Base-by-base conservation (phyloP, 2,113 vertebrate species). In the Archocentrus centrarchus region DNA sequence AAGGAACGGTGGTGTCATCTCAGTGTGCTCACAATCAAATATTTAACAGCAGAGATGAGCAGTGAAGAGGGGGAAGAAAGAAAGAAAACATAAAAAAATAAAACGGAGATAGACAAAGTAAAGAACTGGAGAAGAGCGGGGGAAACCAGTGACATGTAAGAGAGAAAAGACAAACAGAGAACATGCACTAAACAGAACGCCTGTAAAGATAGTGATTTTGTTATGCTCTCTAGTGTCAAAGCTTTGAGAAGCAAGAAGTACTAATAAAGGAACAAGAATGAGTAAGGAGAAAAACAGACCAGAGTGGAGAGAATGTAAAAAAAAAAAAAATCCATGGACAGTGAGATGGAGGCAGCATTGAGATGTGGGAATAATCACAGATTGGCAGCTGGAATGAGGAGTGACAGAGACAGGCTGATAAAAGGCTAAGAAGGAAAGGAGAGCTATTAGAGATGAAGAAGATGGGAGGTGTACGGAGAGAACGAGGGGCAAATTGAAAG, bases 11-110 rank as follows among this genome's bases (percentile, higher is more conserved):
- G 77, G 82, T 89, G 79, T 88, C 84, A 83, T 81, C 75, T 77
- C 78, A 84, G 63, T 59, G 62, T n/a, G 50, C 80, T 88, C 41
- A 24, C 55, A n/a, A 90, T 93, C 64, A 90, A 88, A 89, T 92
- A 92, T 93, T 90, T 79, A 91, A 53, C 77, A 85, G 59, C 53
- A 55, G 44, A 77, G 75, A 90, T 70, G 64, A 86, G 81, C 4
- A 79, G 79, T 22, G 41, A 14, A 81, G 70, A 35, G 22, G 66
- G 20, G 57, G 3, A n/a, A 24, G 78, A 70, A 73, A 60, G 30
- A 75, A 50, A 80, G n/a, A 64, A 80, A 62, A 70, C 24, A 24
- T 24, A 14, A 81, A 75, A 66, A 79, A 77, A 50, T 32, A 53
- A 73, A 58, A 82, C 13, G 17, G 76, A 60, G 68, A 53, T n/a